Conservation (phyloP, 2,888 invertebrate species). For the Spicauda simplicius region DNA sequence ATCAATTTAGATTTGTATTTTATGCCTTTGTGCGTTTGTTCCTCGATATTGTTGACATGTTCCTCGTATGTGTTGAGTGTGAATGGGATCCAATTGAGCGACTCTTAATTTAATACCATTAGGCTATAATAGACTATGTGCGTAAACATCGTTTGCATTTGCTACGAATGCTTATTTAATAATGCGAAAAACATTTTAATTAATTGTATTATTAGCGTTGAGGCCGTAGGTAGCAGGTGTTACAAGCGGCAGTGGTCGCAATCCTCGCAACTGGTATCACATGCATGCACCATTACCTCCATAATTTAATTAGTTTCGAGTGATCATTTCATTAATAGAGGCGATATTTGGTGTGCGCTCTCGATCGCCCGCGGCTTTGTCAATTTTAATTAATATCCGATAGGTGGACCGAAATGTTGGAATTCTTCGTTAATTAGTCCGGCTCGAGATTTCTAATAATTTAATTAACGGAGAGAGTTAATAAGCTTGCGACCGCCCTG, state of each 20-base stretch:
- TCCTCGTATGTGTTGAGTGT: too few species aligned
- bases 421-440: conserved; percentile 84
- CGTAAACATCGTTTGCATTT: too few species aligned
- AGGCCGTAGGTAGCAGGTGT: conserved; percentile 41
- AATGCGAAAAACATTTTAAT: conserved; percentile 9
- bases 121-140: too few species aligned
- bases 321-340: conserved; percentile 83
- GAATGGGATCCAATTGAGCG: too few species aligned
- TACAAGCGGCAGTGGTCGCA: conserved; percentile 42
- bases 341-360: conserved; percentile 79
- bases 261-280: conserved; percentile 63
- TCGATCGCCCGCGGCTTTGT: conserved; percentile 77
- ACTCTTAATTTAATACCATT: too few species aligned
- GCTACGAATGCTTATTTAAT: background rate
- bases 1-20: too few species aligned
- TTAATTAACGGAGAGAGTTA: conserved; percentile 80
- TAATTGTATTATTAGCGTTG: conserved; percentile 27
- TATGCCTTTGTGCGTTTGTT: too few species aligned
- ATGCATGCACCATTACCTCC: conserved; percentile 81
- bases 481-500: conserved; percentile 68
- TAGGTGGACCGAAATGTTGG: conserved; percentile 83
- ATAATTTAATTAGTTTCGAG: conserved; percentile 84
- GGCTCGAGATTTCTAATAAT: conserved; percentile 83
- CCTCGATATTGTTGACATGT: too few species aligned
- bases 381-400: conserved; percentile 83